Conservation (phyloP, 2,113 vertebrate species). For the Cnemophilus loriae region DNA sequence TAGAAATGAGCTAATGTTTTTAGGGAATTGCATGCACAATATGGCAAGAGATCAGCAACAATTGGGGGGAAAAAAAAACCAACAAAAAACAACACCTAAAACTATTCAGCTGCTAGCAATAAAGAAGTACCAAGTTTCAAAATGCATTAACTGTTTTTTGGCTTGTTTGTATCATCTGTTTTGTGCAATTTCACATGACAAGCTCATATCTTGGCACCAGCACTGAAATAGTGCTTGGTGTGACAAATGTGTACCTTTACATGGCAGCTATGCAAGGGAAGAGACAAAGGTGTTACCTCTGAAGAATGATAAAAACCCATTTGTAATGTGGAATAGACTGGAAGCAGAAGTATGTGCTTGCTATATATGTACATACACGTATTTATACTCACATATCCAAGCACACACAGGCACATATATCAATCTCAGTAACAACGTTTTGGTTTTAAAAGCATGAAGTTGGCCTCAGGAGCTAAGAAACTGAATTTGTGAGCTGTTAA, state of each 20-base stretch:
- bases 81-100: not conserved
- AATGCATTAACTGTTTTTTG: conserved; percentile 38
- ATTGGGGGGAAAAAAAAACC: not conserved
- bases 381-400: not conserved
- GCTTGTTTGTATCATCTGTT: not conserved
- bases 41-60: conserved; percentile 64
- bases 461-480: conserved; percentile 65
- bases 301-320: not conserved
- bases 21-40: conserved; percentile 55
- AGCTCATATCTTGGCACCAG: not conserved
- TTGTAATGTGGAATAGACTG: not conserved
- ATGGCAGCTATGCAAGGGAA: not conserved
- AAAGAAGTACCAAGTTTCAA: conserved; percentile 50
- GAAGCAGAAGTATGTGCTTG: not conserved
- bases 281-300: not conserved
- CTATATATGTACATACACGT: not conserved
- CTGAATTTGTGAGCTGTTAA: conserved; percentile 77
- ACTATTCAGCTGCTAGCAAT: conserved; percentile 50
- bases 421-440: conserved; percentile 48
- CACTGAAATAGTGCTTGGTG: not conserved
- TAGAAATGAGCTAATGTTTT: conserved; percentile 70
- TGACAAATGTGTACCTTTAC: not conserved
- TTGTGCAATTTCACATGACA: not conserved
- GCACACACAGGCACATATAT: not conserved
- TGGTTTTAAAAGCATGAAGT: conserved; percentile 62